Base-by-base conservation (phyloP, 1,140 invertebrate species). In the Lordiphosa mommai region DNA sequence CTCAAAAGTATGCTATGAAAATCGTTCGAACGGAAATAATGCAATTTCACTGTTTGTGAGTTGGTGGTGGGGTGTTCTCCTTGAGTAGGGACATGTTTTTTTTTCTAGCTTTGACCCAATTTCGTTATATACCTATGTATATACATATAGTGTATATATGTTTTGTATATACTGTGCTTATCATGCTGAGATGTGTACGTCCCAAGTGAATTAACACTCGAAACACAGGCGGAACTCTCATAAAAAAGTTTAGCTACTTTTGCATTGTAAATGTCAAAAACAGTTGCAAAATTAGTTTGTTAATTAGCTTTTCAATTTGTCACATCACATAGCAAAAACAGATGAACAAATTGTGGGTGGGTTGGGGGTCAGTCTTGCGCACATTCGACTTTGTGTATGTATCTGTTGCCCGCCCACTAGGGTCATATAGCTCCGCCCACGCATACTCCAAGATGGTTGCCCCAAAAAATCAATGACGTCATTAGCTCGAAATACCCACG, bases 251-350 rank as follows among this genome's bases (percentile, higher is more conserved):
- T 60, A 29, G 36, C 46, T 36, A 44, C 71, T 23, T 23, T 23
- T 23, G n/a, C n/a, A 71, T 79, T 76, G 76, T 82, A 82, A 82
- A 82, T 72, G 76, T 82, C 77, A 82, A 69, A 76, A 72, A 76
- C 76, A 82, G 76, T 76, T 61, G 55, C 76, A 58, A 82, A 82
- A 82, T 82, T 84, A 84, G 76, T 82, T 82, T 84, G 77, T 82
- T 82, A 82, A 82, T 82, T 82, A 82, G 76, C 77, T 84, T 84
- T 84, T 84, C 77, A 82, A 67, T 61, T 46, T 74, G 66, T 49
- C 76, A 70, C 63, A 56, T 61, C 48, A 51, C 50, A 59, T 55
- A 23, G 48, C 47, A 52, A 57, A 56, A 70, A 38, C 67, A 70
- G 63, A 13, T 10, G 36, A n/a, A 69, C 37, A 46, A 48, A 52